Evolutionary conservation across 2,797 vertebrate species (phyloP), one percentile per base, ranked within the genome.

Genomic region (Coilia nasus): DNA sequence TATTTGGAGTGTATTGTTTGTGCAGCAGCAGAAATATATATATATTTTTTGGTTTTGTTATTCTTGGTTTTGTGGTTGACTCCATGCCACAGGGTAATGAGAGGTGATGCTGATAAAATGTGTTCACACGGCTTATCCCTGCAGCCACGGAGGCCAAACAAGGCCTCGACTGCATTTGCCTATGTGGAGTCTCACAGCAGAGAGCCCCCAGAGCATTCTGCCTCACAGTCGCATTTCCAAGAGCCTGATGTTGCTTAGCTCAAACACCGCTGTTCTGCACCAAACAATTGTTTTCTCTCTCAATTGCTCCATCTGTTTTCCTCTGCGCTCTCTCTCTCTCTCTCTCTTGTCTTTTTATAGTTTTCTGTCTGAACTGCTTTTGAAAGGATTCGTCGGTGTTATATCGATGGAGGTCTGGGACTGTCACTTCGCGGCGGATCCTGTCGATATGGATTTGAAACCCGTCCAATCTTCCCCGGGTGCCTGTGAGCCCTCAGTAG

Each of bases 11-110:
- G 35, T 17, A 17, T 82, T 86, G 84, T 87, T 86, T 56, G n/a
- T 23, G 44, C 62, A 89, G 62, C 15, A 41, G 83, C 75, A 75
- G 83, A 85, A 82, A 88, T 84, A 81, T n/a, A n/a, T n/a, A 87
- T 87, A 80, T 44, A 81, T 54, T 46, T 84, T 84, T 82, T 88
- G 31, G 28, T 17, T 28, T 71, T 71, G 71, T 78, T 44, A 35
- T 44, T 78, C 35, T 41, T 44, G 35, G 31, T 19, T 41, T 44
- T 35, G 31, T 21, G 71, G 71, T 41, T 44, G 15, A 41, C 71
- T 44, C 35, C 25, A 21, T 9, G 31, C 35, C 35, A 21, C 35
- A 78, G 9, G 15, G 15, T 44, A 41, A 78, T 21, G 41, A 21
- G 19, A 78, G 71, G 71, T 44, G 71, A 78, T 78, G 71, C 19